Conservation (phyloP, 2,797 vertebrate species). For the Cyprinodon diabolis region DNA sequence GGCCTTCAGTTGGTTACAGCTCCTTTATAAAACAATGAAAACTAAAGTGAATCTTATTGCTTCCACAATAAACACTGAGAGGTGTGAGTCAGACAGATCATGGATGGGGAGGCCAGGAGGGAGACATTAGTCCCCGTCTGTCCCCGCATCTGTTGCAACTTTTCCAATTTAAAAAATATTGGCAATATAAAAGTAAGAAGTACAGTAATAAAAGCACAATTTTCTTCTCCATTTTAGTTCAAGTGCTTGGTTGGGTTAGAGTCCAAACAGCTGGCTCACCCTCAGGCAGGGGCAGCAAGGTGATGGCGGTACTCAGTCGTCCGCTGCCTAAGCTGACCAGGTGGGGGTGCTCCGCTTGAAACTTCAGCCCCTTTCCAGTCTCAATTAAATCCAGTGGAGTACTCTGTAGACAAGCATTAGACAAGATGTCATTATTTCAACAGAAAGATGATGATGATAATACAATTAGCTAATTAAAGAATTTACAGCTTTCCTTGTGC, state of each 20-base stretch:
- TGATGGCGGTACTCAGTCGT: conserved; percentile 92
- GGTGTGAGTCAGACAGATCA: too few relatives aligned
- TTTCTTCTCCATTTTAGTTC: too few relatives aligned
- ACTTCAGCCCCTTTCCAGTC: conserved; percentile 89
- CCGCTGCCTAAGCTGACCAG: conserved; percentile 96
- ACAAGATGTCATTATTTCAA: neutral
- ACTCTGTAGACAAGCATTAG: conserved; percentile 75
- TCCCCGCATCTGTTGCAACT: too few relatives aligned
- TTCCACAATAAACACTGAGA: too few relatives aligned
- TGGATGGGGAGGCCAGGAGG: too few relatives aligned
- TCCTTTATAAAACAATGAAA: too few relatives aligned
- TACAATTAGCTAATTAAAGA: neutral
- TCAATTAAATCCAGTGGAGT: conserved; percentile 91
- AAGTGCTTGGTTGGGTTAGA: neutral
- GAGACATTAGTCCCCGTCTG: too few relatives aligned
- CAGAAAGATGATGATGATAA: neutral
- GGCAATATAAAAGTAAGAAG: too few relatives aligned
- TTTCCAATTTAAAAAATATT: too few relatives aligned
- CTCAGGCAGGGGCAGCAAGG: conserved; percentile 91
- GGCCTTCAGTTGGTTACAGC: too few relatives aligned
- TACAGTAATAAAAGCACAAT: too few relatives aligned
- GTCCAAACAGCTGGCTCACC: conserved; percentile 77
- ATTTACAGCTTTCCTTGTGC: neutral
- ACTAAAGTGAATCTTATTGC: too few relatives aligned
- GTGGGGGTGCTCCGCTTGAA: conserved; percentile 94